Conservation (phyloP, 2,888 invertebrate species). For the Mechanitis messenoides region DNA sequence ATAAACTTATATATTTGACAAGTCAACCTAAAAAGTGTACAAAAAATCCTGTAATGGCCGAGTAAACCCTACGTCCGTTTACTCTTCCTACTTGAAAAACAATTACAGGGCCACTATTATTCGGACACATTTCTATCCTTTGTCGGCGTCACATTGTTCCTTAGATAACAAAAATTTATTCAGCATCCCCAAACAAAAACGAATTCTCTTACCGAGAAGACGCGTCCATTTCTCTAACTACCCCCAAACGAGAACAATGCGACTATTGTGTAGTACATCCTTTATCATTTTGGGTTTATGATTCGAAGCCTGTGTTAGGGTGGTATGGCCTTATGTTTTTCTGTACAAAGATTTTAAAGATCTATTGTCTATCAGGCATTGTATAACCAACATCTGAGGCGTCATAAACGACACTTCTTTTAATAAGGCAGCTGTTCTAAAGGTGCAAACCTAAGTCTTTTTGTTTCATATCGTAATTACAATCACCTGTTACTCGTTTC, state of each 20-base stretch:
- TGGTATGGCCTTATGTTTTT: conserved; percentile 37
- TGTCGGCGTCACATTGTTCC: conserved; percentile 43
- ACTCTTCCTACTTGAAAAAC: conserved; percentile 20
- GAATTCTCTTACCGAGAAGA: conserved; percentile 55
- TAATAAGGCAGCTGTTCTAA: conserved; percentile 50
- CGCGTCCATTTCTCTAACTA: conserved; percentile 49
- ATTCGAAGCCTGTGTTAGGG: conserved; percentile 49
- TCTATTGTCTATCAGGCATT: conserved; percentile 49
- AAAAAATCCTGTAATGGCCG: conserved; percentile 1
- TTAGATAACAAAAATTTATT: conserved; percentile 54
- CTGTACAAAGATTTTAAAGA: conserved; percentile 29
- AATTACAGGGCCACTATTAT: conserved; percentile 20
- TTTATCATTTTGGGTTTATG: conserved; percentile 36
- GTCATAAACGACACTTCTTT: conserved; percentile 61
- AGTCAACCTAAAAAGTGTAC: conserved; percentile 6
- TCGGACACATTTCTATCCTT: conserved; percentile 26
- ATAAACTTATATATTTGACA: not conserved
- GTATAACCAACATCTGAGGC: conserved; percentile 51
- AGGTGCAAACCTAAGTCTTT: conserved; percentile 41
- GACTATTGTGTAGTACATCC: conserved; percentile 43
- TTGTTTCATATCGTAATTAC: conserved; percentile 57
- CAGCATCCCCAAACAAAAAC: conserved; percentile 56
- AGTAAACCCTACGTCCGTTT: not conserved
- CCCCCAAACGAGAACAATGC: conserved; percentile 50
- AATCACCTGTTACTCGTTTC: conserved; percentile 52